Evolutionary conservation across 2,113 vertebrate genomes (phyloP).

Genomic region (Crotalus tigris): DNA sequence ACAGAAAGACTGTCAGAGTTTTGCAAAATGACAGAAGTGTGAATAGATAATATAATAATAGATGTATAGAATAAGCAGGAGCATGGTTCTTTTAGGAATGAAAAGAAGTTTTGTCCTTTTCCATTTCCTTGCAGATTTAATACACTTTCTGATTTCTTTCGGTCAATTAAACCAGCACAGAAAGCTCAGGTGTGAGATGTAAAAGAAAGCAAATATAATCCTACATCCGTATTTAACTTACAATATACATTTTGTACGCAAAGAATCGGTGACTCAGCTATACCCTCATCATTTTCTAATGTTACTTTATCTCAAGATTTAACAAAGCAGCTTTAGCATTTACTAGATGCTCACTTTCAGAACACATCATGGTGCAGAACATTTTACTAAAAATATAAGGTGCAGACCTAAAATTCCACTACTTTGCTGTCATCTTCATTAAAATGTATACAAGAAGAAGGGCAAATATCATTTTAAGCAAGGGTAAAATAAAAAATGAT

Average conservation of each 20-base stretch:
- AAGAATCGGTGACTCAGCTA: not conserved
- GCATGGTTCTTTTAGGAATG: not conserved
- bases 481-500: not conserved
- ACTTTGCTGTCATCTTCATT: not conserved
- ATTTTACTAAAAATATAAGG: not conserved
- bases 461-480: not conserved
- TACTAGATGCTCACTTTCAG: not conserved
- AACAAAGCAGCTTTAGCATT: not conserved
- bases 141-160: not conserved
- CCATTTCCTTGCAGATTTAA: not conserved
- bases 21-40: not conserved
- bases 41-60: not conserved
- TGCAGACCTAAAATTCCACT: not conserved
- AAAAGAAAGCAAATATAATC: not conserved
- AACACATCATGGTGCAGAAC: not conserved
- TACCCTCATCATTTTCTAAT: not conserved
- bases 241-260: not conserved
- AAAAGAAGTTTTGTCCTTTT: not conserved
- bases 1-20: not conserved
- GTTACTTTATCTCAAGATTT: not conserved
- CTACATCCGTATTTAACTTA: not conserved
- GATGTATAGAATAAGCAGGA: not conserved
- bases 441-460: not conserved
- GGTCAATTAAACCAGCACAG: not conserved
- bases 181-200: not conserved